phyloP scores from a whole-genome alignment of 2,797 vertebrate genomes.

The Spinibarbus caldwelli region DNA sequence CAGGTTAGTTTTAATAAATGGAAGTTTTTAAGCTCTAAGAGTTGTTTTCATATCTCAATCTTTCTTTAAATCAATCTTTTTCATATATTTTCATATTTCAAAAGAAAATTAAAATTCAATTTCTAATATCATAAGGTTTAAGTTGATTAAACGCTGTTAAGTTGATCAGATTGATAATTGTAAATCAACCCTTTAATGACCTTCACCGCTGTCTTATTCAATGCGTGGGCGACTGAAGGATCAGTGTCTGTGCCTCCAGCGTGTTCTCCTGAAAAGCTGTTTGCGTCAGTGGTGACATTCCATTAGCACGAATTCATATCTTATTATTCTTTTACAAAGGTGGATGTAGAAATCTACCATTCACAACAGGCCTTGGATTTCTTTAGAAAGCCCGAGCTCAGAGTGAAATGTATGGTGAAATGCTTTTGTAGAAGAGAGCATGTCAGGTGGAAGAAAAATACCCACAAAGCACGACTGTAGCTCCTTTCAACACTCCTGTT shows the following conservation, averaged over 20 bases:
- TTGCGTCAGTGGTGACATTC: constrained; percentile 13
- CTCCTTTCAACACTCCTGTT: constrained; percentile 37
- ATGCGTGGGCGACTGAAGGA: neutral
- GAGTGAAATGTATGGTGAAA: constrained; percentile 31
- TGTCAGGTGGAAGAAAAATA: constrained; percentile 44
- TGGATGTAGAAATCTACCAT: constrained; percentile 8
- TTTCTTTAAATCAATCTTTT: too few species aligned
- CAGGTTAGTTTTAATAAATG: too few species aligned
- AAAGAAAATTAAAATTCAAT: neutral
- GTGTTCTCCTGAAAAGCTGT: constrained; percentile 3
- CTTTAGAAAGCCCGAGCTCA: neutral
- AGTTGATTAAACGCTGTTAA: neutral
- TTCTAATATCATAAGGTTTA: neutral
- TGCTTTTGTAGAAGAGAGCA: constrained; percentile 22
- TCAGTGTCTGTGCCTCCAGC: neutral
- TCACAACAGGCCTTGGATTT: constrained; percentile 10
- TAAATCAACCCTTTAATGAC: neutral
- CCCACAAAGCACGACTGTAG: constrained; percentile 31
- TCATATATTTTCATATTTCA: neutral
- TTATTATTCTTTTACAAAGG: constrained; percentile 16
- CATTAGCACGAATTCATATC: constrained; percentile 6
- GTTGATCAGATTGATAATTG: neutral
- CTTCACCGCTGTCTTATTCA: neutral
- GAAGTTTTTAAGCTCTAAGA: too few species aligned
- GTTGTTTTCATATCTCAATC: too few species aligned